A percentile compares a stretch with the other conserved stretches of the same genome.
Conservation (phyloP, 2,797 vertebrate genomes). For the Acanthornis magna region DNA sequence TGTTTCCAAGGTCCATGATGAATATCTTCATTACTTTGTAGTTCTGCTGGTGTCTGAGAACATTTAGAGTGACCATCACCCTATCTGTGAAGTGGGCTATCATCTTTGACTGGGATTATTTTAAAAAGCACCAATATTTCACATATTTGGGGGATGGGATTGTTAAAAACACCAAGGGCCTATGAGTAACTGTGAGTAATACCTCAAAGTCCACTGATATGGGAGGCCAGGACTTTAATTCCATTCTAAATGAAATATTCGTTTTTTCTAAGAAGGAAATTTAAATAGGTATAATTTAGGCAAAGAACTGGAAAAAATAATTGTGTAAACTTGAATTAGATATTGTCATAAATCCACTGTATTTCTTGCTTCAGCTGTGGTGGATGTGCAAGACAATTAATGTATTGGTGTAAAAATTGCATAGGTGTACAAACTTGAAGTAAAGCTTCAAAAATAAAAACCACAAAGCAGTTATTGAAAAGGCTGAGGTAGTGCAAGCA, state of each 20-base stretch:
- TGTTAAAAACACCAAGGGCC: background rate
- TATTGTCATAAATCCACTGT: background rate
- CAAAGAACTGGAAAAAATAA: background rate
- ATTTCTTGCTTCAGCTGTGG: background rate
- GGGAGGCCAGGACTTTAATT: background rate
- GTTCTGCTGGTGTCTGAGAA: background rate
- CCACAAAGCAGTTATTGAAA: background rate
- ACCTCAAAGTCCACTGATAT: background rate
- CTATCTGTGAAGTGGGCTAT: background rate
- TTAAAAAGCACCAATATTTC: background rate
- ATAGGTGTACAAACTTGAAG: background rate
- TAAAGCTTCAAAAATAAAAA: background rate
- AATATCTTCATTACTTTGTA: background rate
- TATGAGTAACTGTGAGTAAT: background rate
- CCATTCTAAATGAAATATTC: background rate
- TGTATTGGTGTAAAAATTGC: background rate
- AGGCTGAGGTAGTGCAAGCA: background rate
- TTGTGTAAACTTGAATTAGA: background rate
- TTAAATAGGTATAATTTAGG: background rate
- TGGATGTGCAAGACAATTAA: background rate
- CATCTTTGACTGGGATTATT: background rate
- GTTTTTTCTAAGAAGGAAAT: background rate
- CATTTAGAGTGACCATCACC: background rate
- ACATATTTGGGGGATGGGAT: background rate
- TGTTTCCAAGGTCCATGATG: background rate